Evolutionary conservation across 2,797 vertebrate genomes (phyloP).

Genomic region (Danio jaintianensis): DNA sequence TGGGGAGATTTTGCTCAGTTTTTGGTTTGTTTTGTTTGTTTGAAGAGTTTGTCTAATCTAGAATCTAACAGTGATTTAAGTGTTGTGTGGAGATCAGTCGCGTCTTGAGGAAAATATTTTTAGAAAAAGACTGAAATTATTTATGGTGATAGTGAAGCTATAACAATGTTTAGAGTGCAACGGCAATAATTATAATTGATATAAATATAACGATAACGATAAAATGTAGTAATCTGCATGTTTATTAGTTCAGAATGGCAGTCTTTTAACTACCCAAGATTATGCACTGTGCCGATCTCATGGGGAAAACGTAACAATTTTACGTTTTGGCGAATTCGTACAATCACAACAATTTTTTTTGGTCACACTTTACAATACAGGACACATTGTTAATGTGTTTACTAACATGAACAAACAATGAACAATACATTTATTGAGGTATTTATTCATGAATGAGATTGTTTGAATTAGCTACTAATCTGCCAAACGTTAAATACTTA

Average conservation of each 20-base stretch:
- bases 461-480: too few species aligned
- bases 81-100: conserved; percentile 66
- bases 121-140: conserved; percentile 72
- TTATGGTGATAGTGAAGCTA: conserved; percentile 64
- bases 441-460: too few species aligned
- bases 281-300: conserved; percentile 54
- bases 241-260: conserved; percentile 73
- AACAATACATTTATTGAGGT: too few species aligned
- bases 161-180: conserved; percentile 70
- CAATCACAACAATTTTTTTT: too few species aligned
- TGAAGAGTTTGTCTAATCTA: conserved; percentile 37
- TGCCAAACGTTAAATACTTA: not conserved
- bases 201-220: conserved; percentile 43
- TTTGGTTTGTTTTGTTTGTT: not conserved
- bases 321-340: not conserved
- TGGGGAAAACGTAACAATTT: not conserved
- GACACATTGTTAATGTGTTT: too few species aligned
- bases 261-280: conserved; percentile 63
- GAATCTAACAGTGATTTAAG: conserved; percentile 51
- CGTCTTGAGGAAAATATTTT: conserved; percentile 70
- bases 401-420: too few species aligned
- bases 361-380: too few species aligned
- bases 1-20: conserved; percentile 21
- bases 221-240: conserved; percentile 76
- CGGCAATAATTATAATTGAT: conserved; percentile 73